These are phyloP conservation scores for Aeoliscus strigatus DNA, from an alignment of 2,797 vertebrate genomes.

Conservation along the genomic window DNA sequence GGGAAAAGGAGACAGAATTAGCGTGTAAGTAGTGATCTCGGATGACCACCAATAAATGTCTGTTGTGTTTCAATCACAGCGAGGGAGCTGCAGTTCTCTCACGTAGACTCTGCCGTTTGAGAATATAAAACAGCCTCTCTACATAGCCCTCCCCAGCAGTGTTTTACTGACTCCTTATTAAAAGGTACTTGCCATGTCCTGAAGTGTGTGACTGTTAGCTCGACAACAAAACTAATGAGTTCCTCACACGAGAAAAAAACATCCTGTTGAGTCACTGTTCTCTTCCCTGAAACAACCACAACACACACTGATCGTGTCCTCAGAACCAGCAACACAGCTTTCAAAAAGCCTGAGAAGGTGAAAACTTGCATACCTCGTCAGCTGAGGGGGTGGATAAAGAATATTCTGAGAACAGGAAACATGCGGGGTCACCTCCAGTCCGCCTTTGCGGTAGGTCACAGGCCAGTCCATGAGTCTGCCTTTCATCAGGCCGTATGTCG, in stretches of 20 bases:
- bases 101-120: not conserved
- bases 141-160: slow-evolving; percentile 5
- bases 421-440: slow-evolving; percentile 15
- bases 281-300: no score
- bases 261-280: no score
- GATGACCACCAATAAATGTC: slow-evolving; percentile 58
- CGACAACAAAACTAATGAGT: no score
- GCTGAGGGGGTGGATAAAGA: slow-evolving; percentile 3
- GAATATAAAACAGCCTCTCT: not conserved
- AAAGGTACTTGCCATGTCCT: slow-evolving; percentile 44
- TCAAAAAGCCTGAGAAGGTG: not conserved
- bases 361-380: no score
- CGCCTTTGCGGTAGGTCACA: slow-evolving; percentile 41
- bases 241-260: no score
- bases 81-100: slow-evolving; percentile 8
- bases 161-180: slow-evolving; percentile 37
- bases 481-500: slow-evolving; percentile 21
- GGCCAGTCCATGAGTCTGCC: slow-evolving; percentile 23
- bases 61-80: slow-evolving; percentile 35
- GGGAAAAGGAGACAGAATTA: slow-evolving; percentile 50
- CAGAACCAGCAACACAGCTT: no score
- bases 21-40: slow-evolving; percentile 44
- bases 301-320: no score
- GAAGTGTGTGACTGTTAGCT: no score
- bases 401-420: slow-evolving; percentile 15